A percentile compares a stretch with the other conserved stretches of the same genome.
phyloP scores from a whole-genome alignment of 1,140 invertebrate species.

The Apocrypta bakeri region DNA sequence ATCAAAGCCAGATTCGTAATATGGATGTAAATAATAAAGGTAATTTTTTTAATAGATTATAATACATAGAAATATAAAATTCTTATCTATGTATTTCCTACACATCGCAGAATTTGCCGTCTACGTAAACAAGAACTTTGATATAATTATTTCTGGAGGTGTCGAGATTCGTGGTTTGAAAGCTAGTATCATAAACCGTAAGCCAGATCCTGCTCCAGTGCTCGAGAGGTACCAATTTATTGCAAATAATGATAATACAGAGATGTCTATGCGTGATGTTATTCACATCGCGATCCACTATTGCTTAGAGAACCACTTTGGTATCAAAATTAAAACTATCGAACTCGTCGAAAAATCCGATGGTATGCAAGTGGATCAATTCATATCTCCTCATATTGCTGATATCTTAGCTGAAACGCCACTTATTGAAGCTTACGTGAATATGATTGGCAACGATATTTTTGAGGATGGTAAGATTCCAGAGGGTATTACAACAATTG shows the following conservation, averaged over 20 bases:
- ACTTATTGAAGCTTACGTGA: constrained; percentile 78
- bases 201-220: constrained; percentile 80
- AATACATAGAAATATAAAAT: background rate
- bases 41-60: constrained; percentile 42
- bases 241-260: constrained; percentile 60
- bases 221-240: constrained; percentile 79
- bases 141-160: constrained; percentile 79
- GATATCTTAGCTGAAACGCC: constrained; percentile 77
- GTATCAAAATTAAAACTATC: constrained; percentile 82
- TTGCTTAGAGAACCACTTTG: constrained; percentile 84
- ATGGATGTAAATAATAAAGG: constrained; percentile 63
- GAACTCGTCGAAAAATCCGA: constrained; percentile 79
- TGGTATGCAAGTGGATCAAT: constrained; percentile 73
- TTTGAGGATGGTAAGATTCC: constrained; percentile 74
- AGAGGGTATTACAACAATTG: constrained; percentile 76
- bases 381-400: constrained; percentile 72
- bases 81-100: no score
- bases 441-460: constrained; percentile 64
- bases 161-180: constrained; percentile 89
- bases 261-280: constrained; percentile 68
- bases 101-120: constrained; percentile 70
- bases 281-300: constrained; percentile 81
- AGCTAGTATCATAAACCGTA: constrained; percentile 84
- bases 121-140: constrained; percentile 71
- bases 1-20: constrained; percentile 73